phyloP scores from a whole-genome alignment of 2,888 invertebrate genomes.

The Dimorphilus gyrociliatus region DNA sequence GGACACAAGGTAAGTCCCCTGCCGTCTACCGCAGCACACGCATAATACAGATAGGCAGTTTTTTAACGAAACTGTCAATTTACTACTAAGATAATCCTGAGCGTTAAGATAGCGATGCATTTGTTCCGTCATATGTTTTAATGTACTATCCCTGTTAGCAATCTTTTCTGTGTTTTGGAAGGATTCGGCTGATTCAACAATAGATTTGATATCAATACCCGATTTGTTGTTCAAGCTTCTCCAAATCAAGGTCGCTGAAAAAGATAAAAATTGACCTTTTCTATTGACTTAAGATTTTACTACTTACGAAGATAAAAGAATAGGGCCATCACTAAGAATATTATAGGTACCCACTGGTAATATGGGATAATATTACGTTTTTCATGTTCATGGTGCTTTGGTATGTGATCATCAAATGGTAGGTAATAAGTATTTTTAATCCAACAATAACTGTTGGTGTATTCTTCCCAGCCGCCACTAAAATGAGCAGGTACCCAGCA shows the following conservation, averaged over 20 bases:
- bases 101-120: constrained; percentile 16
- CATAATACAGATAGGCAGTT: no score
- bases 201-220: constrained; percentile 14
- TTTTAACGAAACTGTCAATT: background rate
- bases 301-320: constrained; percentile 1
- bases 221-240: constrained; percentile 10
- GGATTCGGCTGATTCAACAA: constrained; percentile 14
- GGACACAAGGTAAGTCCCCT: constrained; percentile 39
- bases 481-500: constrained; percentile 17
- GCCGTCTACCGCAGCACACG: constrained; percentile 32
- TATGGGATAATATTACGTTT: constrained; percentile 14
- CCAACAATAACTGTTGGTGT: constrained; percentile 16
- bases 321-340: constrained; percentile 13
- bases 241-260: constrained; percentile 9
- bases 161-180: constrained; percentile 13
- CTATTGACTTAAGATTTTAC: background rate
- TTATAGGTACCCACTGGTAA: constrained; percentile 16
- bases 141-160: constrained; percentile 11
- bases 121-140: constrained; percentile 13
- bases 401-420: constrained; percentile 13
- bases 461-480: constrained; percentile 13
- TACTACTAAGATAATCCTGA: no score
- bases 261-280: no score
- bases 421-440: constrained; percentile 15
- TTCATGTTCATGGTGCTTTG: constrained; percentile 13